Conservation (phyloP, 2,797 vertebrate genomes). For the Kryptolebias ocellatus region DNA sequence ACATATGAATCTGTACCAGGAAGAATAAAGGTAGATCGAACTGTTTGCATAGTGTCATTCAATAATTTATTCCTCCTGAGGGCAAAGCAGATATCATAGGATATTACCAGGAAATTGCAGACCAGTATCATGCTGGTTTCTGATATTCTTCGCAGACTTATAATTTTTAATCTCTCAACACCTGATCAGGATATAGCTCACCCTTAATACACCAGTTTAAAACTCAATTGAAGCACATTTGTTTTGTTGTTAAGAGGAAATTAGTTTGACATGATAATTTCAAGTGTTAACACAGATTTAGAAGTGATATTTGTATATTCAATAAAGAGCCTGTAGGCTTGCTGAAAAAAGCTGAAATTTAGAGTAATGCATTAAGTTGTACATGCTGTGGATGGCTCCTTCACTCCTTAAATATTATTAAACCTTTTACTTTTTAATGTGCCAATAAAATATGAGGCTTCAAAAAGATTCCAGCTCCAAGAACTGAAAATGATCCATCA, state of each 20-base stretch:
- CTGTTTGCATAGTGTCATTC: slow-evolving; percentile 9
- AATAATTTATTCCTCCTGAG: slow-evolving; percentile 8
- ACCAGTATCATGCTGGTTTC: slow-evolving; percentile 19
- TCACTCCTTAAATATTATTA: too few relatives aligned
- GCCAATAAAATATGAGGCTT: too few relatives aligned
- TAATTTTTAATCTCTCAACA: slow-evolving; percentile 22
- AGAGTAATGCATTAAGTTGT: too few relatives aligned
- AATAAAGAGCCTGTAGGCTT: too few relatives aligned
- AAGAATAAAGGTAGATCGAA: neutral
- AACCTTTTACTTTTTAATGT: too few relatives aligned
- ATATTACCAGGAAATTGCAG: slow-evolving; percentile 60
- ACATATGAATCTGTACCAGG: neutral
- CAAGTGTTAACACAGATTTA: slow-evolving; percentile 17
- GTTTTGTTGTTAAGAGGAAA: neutral
- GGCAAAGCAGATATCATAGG: slow-evolving; percentile 22
- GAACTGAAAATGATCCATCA: too few relatives aligned
- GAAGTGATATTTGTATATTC: neutral
- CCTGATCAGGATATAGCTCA: slow-evolving; percentile 1
- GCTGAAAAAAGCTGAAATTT: too few relatives aligned
- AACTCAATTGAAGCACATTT: slow-evolving; percentile 6
- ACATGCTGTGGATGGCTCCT: too few relatives aligned
- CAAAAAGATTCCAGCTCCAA: too few relatives aligned
- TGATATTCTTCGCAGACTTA: slow-evolving; percentile 12
- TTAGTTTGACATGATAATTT: neutral
- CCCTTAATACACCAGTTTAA: neutral